Evolutionary conservation across 2,797 vertebrate species (phyloP).

Genomic region (Neosalanx taihuensis): DNA sequence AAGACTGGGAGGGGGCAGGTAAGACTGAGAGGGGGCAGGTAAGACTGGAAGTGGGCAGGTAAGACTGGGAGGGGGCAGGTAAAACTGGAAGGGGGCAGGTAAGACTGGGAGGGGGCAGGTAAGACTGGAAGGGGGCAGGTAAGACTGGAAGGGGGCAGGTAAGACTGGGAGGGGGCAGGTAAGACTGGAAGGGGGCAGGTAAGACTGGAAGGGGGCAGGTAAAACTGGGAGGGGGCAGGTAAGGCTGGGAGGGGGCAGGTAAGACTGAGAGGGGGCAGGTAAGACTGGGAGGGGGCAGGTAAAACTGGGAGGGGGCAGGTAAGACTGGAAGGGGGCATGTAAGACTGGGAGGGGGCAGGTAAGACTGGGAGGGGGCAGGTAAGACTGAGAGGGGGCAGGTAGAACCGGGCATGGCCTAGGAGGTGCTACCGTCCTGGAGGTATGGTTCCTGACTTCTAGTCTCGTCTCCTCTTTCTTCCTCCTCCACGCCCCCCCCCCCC

Average conservation of each 20-base stretch:
- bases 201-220: too few relatives aligned
- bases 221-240: too few relatives aligned
- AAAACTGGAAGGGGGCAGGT: background rate
- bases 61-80: conserved; percentile 43
- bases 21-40: too few relatives aligned
- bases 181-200: too few relatives aligned
- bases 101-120: background rate
- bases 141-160: background rate
- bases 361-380: conserved; percentile 59
- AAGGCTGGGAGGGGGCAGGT: conserved; percentile 66
- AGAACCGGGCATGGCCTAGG: background rate
- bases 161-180: background rate
- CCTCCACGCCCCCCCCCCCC: background rate
- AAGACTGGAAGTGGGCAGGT: conserved; percentile 59
- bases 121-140: background rate
- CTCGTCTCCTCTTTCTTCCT: background rate
- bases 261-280: conserved; percentile 43
- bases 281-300: conserved; percentile 68
- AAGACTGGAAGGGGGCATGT: background rate
- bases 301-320: conserved; percentile 43
- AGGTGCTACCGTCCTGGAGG: background rate
- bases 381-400: conserved; percentile 43
- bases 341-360: background rate
- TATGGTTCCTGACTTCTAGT: background rate
- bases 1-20: too few relatives aligned